A percentile compares a stretch with the other conserved stretches of the same genome.
phyloP scores from a whole-genome alignment of 2,113 vertebrate species.

The Prionailurus viverrinus region DNA sequence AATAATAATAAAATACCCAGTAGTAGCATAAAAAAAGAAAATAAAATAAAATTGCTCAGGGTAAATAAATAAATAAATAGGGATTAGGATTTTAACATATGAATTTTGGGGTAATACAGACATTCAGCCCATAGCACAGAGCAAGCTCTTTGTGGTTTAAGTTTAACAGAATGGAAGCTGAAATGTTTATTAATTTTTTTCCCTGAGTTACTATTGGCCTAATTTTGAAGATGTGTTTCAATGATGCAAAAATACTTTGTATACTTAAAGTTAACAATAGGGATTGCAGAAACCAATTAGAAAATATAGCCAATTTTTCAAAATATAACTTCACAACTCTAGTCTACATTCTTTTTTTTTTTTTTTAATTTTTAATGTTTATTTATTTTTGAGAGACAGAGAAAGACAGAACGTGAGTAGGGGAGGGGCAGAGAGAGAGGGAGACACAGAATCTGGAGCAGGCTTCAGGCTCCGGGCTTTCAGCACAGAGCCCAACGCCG shows the following conservation, averaged over 20 bases:
- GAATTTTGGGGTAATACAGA: neutral
- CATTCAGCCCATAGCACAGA: neutral
- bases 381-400: too few species aligned
- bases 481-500: too few species aligned
- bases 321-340: neutral
- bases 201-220: neutral
- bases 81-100: neutral
- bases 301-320: slow-evolving; percentile 12
- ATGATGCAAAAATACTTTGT: neutral
- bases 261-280: neutral
- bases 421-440: too few species aligned
- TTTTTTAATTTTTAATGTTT: neutral
- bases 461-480: too few species aligned
- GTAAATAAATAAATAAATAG: neutral
- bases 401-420: too few species aligned
- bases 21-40: too few species aligned
- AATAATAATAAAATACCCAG: neutral
- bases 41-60: too few species aligned
- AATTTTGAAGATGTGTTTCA: slow-evolving; percentile 38
- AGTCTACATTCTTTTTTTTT: neutral
- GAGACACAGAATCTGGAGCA: too few species aligned
- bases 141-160: neutral
- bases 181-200: neutral
- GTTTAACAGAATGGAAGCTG: neutral
- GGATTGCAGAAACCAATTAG: neutral